Percentiles rank a stretch among this genome's conserved stretches.
Conservation (phyloP, 2,888 invertebrate genomes). For the Serripes groenlandicus region DNA sequence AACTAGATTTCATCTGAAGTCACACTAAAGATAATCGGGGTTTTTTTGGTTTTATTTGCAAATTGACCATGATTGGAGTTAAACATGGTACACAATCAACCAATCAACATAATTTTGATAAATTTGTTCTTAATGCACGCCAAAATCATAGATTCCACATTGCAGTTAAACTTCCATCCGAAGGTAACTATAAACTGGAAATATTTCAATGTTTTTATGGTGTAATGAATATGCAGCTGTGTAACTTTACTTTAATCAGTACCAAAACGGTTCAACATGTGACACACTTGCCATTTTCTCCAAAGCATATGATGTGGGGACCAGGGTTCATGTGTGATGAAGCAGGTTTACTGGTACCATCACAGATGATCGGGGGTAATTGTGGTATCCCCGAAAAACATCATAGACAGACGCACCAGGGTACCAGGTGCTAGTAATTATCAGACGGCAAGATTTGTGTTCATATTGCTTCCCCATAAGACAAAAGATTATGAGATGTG, state of each 20-base stretch:
- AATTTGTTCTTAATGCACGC: constrained; percentile 38
- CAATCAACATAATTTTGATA: constrained; percentile 19
- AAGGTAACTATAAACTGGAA: constrained; percentile 50
- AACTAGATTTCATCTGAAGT: not conserved
- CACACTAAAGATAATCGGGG: constrained; percentile 2
- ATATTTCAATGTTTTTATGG: constrained; percentile 42
- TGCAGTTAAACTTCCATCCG: constrained; percentile 54
- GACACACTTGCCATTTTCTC: constrained; percentile 30
- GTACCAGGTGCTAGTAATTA: not conserved
- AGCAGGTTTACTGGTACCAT: constrained; percentile 49
- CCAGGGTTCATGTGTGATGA: constrained; percentile 45
- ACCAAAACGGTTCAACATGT: constrained; percentile 10
- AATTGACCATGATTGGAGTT: no score
- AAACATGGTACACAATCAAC: not conserved
- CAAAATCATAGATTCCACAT: constrained; percentile 50
- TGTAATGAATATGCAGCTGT: constrained; percentile 21
- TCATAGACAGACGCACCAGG: not conserved
- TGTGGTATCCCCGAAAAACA: no score
- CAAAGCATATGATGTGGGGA: constrained; percentile 56
- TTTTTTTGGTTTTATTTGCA: not conserved
- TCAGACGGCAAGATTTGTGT: not conserved
- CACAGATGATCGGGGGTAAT: constrained; percentile 46
- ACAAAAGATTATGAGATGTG: constrained; percentile 35
- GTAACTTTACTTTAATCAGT: constrained; percentile 34
- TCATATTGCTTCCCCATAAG: constrained; percentile 40